Base-by-base conservation (phyloP, 2,888 invertebrate species). In the Uloborus plumipes region DNA sequence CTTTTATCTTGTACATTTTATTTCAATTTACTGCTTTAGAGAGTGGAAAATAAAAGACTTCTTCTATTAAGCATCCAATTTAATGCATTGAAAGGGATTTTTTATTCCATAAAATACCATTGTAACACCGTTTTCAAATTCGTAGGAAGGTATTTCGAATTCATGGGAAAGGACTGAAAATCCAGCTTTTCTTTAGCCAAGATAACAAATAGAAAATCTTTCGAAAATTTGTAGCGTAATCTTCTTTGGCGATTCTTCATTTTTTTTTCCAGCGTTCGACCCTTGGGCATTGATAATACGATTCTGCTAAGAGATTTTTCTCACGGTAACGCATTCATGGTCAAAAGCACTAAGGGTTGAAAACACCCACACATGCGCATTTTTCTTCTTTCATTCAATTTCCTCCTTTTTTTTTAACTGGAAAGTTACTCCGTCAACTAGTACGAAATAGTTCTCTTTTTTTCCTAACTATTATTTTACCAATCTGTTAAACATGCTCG, bases 261-360 rank as follows among this genome's bases (percentile, higher is more conserved):
- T 47, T 47, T 62, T 62, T 49, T 74, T 51, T 47, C 18, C 47
- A 22, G 47, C 20, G 51, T n/a, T 26, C 6, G n/a, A n/a, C 15
- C 49, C n/a, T 62, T 62, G 69, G 53, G 76, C 62, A 69, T 76
- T 69, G 61, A 76, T 69, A 76, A 76, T 76, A 70, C 76, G 69
- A 69, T 76, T 69, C 69, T 55, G 62, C 76, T 69, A 69, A 69
- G 76, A 76, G 76, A 69, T 62, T 76, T 39, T 76, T 76, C 76
- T 76, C 76, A 69, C 76, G 61, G 61, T 62, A 53, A 51, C 62
- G 53, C 61, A 76, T 76, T 62, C 76, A 70, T 76, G 76, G 76
- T 76, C 76, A 76, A 69, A 76, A 26, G 76, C 76, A 76, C 76
- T 76, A 64, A 76, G 61, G 69, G 69, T 47, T 62, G 51, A 53